Evolutionary conservation across 2,888 invertebrate species (phyloP).

Genomic region (Sericinus montela): DNA sequence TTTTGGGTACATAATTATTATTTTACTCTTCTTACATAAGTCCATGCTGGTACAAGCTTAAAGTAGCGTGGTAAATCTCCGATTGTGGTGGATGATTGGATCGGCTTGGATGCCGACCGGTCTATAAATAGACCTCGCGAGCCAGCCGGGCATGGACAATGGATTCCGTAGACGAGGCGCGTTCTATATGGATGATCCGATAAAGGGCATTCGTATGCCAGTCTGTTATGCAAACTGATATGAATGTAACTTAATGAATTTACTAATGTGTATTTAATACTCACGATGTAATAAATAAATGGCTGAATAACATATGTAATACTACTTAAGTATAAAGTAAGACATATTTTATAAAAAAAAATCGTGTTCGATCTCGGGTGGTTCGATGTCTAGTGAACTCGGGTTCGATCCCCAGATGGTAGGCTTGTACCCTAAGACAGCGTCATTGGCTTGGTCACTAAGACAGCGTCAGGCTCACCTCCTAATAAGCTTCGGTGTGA

Average conservation of each 20-base stretch:
- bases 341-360: too few relatives aligned
- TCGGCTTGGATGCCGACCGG: slow-evolving; percentile 12
- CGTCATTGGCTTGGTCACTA: too few relatives aligned
- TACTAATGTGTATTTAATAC: not conserved
- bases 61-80: slow-evolving; percentile 44
- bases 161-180: slow-evolving; percentile 69
- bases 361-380: too few relatives aligned
- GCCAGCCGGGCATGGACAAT: slow-evolving; percentile 60
- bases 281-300: too few relatives aligned
- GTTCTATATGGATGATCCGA: slow-evolving; percentile 73
- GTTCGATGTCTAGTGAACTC: too few relatives aligned
- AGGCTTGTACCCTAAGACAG: too few relatives aligned
- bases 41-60: slow-evolving; percentile 27
- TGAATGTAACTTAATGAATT: slow-evolving; percentile 6
- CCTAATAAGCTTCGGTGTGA: too few relatives aligned
- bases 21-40: slow-evolving; percentile 24
- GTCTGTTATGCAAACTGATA: too few relatives aligned
- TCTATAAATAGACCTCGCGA: slow-evolving; percentile 63
- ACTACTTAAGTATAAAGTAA: too few relatives aligned
- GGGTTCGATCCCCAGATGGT: too few relatives aligned
- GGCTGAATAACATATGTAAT: too few relatives aligned
- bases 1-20: slow-evolving; percentile 10
- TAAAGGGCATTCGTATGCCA: slow-evolving; percentile 56
- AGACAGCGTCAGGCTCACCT: too few relatives aligned
- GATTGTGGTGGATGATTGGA: slow-evolving; percentile 53